Base-by-base conservation (phyloP, 2,113 vertebrate species). In the Arizona elegans region DNA sequence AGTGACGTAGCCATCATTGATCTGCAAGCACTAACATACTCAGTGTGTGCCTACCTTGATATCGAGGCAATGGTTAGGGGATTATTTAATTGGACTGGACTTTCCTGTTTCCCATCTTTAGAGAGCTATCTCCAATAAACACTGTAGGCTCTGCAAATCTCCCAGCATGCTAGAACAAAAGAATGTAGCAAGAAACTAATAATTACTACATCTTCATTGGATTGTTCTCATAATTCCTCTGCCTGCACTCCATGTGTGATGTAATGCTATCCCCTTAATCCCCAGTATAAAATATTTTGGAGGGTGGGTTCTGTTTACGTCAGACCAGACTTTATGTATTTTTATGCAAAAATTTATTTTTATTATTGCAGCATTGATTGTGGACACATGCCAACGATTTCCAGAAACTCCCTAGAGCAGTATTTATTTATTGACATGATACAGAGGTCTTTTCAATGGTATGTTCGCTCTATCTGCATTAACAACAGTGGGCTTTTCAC, bases 381-480 rank as follows among this genome's bases (percentile, higher is more conserved):
- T 75, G 62, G 53, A 47, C 13, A 58, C n/a, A 81, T 81, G 24
- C 52, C 92, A 85, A 56, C 47, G 38, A 81, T 17, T 56, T 38
- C 56, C 38, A 50, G 47, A 92, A 92, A 87, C 8, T 33, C 24
- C 17, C 85, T 19, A 24, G 43, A 59, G 29, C 38, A 85, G 50
- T 52, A 56, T n/a, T 92, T 43, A 90, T n/a, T 56, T 90, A 90
- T 89, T 89, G 53, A 6, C 88, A 90, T 86, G 4, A 1, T 43
- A 90, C 54, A 86, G n/a, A 58, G 81, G 38, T 15, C 47, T 58
- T 6, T 59, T 24, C 52, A 81, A 21, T 58, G 33, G 13, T 8
- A 10, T 62, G 29, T 53, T 29, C n/a, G 38, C 94, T 54, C 24
- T 89, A 53, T 85, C 92, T 91, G 92, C 55, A 94, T 55, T 88